phyloP scores from a whole-genome alignment of 2,888 invertebrate genomes.

The Bembecia ichneumoniformis region DNA sequence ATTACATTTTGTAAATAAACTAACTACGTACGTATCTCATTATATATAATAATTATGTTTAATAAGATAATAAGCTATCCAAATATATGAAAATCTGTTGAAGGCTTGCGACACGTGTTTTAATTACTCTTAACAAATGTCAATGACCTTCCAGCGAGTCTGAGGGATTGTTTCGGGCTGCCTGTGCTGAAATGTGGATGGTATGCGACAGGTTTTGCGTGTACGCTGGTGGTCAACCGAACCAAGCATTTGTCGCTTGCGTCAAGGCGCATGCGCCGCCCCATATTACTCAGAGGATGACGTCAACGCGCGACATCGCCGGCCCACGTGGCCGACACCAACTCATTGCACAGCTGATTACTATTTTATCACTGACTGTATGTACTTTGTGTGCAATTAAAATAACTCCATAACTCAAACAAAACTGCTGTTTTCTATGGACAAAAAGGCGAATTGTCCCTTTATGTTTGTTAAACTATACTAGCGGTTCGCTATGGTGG shows the following conservation, averaged over 20 bases:
- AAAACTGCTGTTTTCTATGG: no score
- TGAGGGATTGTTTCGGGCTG: constrained; percentile 45
- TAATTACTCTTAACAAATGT: constrained; percentile 23
- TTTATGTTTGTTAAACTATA: no score
- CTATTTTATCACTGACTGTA: constrained; percentile 2
- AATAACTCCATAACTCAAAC: no score
- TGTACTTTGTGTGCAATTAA: no score
- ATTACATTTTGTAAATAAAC: no score
- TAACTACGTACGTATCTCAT: no score
- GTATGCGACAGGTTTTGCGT: background rate
- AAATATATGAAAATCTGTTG: background rate
- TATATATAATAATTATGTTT: no score
- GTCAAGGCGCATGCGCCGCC: constrained; percentile 21
- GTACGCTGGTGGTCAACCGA: background rate
- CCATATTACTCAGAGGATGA: constrained; percentile 22
- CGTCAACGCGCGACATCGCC: constrained; percentile 30
- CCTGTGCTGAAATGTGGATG: constrained; percentile 49
- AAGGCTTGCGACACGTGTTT: background rate
- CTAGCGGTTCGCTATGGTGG: no score
- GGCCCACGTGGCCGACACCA: constrained; percentile 44
- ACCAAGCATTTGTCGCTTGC: background rate
- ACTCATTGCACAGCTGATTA: constrained; percentile 37
- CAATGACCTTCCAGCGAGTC: constrained; percentile 41
- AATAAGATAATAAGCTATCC: no score
- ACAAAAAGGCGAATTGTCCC: no score